A percentile compares a stretch with the other conserved stretches of the same genome.
These are phyloP conservation scores for Corythornis vintsioides DNA, from an alignment of 2,113 vertebrate species.

Conservation along the genomic window DNA sequence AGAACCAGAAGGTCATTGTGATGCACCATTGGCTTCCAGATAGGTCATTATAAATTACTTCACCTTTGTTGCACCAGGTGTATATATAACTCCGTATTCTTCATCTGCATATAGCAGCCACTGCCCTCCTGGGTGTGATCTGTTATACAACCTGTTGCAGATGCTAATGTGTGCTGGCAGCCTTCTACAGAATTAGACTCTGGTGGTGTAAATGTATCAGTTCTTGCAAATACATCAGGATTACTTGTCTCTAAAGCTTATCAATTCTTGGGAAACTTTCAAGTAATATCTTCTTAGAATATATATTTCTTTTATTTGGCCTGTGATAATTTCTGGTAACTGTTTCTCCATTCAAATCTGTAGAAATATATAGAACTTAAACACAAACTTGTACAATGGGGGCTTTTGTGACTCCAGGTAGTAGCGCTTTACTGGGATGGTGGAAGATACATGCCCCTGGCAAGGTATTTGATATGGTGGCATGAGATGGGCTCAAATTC, in stretches of 20 bases:
- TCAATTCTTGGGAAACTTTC: not conserved
- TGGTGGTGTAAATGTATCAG: not conserved
- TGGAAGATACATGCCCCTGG: not conserved
- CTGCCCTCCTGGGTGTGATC: not conserved
- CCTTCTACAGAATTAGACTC: not conserved
- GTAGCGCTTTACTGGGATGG: not conserved
- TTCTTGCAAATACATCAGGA: not conserved
- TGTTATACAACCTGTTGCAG: constrained; percentile 1
- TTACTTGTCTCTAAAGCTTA: not conserved
- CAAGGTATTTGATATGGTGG: not conserved
- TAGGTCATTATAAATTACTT: not conserved
- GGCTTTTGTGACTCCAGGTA: not conserved
- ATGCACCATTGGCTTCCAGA: not conserved
- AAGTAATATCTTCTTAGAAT: not conserved
- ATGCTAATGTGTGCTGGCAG: not conserved
- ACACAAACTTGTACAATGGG: not conserved
- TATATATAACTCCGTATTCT: not conserved
- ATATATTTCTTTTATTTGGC: not conserved
- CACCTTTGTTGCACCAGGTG: not conserved
- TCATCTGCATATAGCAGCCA: not conserved
- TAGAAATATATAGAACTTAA: not conserved
- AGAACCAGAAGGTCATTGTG: not conserved
- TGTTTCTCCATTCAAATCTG: not conserved
- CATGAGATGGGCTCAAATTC: not conserved
- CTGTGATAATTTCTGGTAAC: not conserved